These are phyloP conservation scores for Pelagia noctiluca DNA, from an alignment of 30 jellyfish, hydroid and myxozoan genomes.

Conservation along the genomic window DNA sequence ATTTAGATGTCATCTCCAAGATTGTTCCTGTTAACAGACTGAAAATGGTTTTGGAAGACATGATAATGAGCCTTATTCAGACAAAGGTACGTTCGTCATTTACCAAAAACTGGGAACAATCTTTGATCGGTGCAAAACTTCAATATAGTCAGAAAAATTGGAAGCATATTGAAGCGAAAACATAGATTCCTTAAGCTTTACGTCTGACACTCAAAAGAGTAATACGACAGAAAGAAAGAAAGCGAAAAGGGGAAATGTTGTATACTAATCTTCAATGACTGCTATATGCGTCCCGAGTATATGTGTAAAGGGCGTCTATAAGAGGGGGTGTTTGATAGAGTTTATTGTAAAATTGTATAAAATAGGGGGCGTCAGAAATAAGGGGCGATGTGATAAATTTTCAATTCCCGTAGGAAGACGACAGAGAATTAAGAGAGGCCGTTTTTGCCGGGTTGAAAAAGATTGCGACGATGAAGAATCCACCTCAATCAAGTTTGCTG, in stretches of 20 bases:
- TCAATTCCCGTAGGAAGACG: neutral
- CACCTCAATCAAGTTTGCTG: conserved; percentile 50
- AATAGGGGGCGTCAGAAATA: neutral
- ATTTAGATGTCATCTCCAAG: neutral
- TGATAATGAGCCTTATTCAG: conserved; percentile 23
- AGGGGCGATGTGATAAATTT: neutral
- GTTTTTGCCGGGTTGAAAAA: conserved; percentile 25
- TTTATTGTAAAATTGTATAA: too few species aligned
- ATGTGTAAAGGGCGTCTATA: neutral
- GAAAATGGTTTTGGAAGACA: conserved; percentile 32
- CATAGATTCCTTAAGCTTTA: neutral
- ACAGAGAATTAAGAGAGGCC: neutral
- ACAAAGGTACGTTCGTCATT: conserved; percentile 10
- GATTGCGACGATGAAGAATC: conserved; percentile 20
- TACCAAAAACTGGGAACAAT: neutral
- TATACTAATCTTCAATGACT: neutral
- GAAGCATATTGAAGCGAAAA: too few species aligned
- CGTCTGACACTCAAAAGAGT: too few species aligned
- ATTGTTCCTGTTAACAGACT: conserved; percentile 44
- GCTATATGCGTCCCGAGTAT: neutral
- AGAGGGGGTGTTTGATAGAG: neutral
- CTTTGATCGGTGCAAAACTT: neutral
- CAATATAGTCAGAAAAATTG: too few species aligned
- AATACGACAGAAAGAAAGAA: too few species aligned
- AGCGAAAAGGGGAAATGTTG: neutral